Base-by-base conservation (phyloP, 2,888 invertebrate genomes). In the Eueremaeus valkanovi region DNA sequence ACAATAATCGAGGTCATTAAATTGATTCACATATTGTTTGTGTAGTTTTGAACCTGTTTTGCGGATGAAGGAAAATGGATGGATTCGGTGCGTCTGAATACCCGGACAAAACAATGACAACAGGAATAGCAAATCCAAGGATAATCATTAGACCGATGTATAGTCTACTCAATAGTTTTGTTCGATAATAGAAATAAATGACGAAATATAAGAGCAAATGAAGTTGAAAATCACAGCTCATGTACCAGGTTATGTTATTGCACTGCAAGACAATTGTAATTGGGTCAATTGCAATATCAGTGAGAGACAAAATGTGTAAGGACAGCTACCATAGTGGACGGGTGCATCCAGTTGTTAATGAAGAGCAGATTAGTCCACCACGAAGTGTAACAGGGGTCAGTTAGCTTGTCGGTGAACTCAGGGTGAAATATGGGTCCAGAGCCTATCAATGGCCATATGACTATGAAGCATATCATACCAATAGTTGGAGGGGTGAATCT, bases 181-280 rank as follows among this genome's bases (percentile, higher is more conserved):
- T 29, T 18, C 75, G 66, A 55, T 40, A 58, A 27, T 66, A 75
- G 68, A 75, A 75, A 27, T 49, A 75, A 11, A 75, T 75, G 24
- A 75, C 75, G 27, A 72, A 40, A 58, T 72, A 75, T 24, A 75
- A 51, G 1, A 75, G 70, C 0, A 75, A 8, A 33, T 75, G 75
- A 2, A 75, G 29, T 63, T 75, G 75, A 72, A 75, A 75, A 45
- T 75, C 75, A 6, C 70, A 68, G 29, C 75, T 63, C 68, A 75
- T 45, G 42, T 75, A 75, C 75, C 75, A 75, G 9, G 66, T 66
- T 33, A 75, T 75, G 21, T 70, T 70, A 72, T 75, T 75, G 33
- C 75, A 75, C 75, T 75, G 29, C 31, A 29, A 21, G 24, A 66
- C 9, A n/a, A 24, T 55, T 21, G 3, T 24, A 21, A 3, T 45